Base-by-base conservation (phyloP, 2,888 invertebrate genomes). In the Geotrupes spiniger region DNA sequence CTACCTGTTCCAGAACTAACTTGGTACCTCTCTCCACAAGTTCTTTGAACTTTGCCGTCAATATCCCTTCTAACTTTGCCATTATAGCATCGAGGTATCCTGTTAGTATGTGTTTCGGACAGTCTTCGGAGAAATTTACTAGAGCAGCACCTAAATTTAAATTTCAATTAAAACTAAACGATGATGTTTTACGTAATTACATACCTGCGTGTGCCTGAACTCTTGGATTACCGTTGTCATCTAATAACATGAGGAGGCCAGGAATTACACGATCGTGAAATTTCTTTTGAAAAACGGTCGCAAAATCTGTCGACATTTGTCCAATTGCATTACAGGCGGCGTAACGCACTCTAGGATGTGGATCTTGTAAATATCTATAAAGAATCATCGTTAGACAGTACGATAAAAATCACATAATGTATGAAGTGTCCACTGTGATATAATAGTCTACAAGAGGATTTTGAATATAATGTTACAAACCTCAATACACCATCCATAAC, bases 91-190 rank as follows among this genome's bases (percentile, higher is more conserved):
- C 90, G 53, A 99, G 80, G 71, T 99, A 98, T 55, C 85, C 86
- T 6, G 87, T 87, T 53, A 99, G 78, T 60, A 98, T 93, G 61
- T 85, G 82, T 73, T 98, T 97, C 0, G 98, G 96, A 72, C 98
- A 98, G 73, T 98, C 98, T 77, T 99, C 99, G 66, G 95, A 94
- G 76, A 99, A 99, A 76, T 99, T 99, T 1, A 99, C 98, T 55
- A 99, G 79, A 38, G 99, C 99, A 42, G 99, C 98, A 36, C 96
- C 90, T 61, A 84, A 2, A 29, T 17, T 5, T 14, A 9, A 6
- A 21, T 16, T 17, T 14, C 14, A 10, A 15, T 9, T n/a, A 21
- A 17, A 42, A 31, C 12, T 10, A 21, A 2, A n/a, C 11, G 40
- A 21, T 15, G 25, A 39, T 21, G 25, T 2, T 36, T 2, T 9